Base-by-base conservation (phyloP, 2,888 invertebrate species). In the Watsonalla binaria region DNA sequence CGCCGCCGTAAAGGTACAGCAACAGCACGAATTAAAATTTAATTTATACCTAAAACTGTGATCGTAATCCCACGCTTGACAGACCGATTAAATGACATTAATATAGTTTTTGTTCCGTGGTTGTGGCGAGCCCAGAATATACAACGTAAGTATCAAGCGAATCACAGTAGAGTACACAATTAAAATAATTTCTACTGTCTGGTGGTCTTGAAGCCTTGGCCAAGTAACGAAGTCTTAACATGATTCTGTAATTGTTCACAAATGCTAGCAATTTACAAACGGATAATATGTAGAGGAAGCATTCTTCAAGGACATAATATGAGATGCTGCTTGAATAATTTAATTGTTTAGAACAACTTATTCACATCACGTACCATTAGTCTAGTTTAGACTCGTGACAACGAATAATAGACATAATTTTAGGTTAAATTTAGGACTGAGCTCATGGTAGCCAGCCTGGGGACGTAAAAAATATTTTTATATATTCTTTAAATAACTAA, bases 41-140 rank as follows among this genome's bases (percentile, higher is more conserved):
- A 82, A 81, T 84, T 84, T 78, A 77, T 82, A 85, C 80, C 81
- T 84, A 81, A 86, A 84, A 75, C 72, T 76, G 65, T 68, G 70
- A 66, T 74, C 70, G 77, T 81, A 86, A 86, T 86, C 84, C 85
- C 82, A 85, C 85, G 86, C 80, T 84, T 80, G 76, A 86, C 69
- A 81, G 80, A 76, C 68, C 75, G 72, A 80, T 83, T 79, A 82
- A 84, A 86, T 80, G 76, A 78, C 77, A 76, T 76, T 83, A 83
- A 78, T 80, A 68, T 67, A 71, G 74, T 82, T 84, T 84, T 85
- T 84, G 71, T 77, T 69, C 59, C 58, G 61, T 57, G 56, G 57
- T 56, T 53, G 57, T 63, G 57, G 67, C 60, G 56, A 60, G 62
- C 62, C 55, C 9, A 37, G 49, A 49, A 37, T 48, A 35, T 49